These are phyloP conservation scores for Ormyrus thymus DNA, from an alignment of 2,888 invertebrate genomes.

Conservation along the genomic window DNA sequence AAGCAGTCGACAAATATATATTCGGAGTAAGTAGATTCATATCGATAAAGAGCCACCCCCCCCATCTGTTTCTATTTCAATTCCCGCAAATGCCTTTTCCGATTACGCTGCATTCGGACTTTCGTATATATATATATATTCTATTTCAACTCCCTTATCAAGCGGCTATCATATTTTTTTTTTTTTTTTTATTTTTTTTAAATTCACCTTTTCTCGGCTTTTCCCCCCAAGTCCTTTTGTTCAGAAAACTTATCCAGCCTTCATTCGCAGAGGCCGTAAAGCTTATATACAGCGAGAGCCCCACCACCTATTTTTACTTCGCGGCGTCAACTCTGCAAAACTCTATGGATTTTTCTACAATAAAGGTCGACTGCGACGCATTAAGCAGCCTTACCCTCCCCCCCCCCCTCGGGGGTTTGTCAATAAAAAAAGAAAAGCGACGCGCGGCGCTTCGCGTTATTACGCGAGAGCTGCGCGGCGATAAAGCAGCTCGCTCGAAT, in stretches of 20 bases:
- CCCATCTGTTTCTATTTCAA: constrained; percentile 23
- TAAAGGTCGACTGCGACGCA: not conserved
- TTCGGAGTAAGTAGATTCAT: not conserved
- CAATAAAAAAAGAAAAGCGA: too few species aligned
- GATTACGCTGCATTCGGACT: not conserved
- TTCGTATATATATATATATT: not conserved
- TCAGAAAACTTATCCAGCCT: constrained; percentile 8
- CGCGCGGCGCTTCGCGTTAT: too few species aligned
- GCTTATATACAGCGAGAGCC: not conserved
- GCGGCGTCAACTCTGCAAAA: not conserved
- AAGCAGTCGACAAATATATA: not conserved
- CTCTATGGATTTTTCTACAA: not conserved
- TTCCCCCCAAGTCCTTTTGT: not conserved
- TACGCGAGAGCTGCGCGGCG: too few species aligned
- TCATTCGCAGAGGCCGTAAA: not conserved
- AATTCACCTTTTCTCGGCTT: constrained; percentile 26
- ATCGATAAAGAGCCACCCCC: not conserved
- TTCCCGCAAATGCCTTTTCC: constrained; percentile 7
- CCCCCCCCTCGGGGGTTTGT: too few species aligned
- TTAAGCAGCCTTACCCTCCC: too few species aligned
- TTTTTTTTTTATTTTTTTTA: constrained; percentile 32
- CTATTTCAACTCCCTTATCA: constrained; percentile 17
- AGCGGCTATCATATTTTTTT: constrained; percentile 37
- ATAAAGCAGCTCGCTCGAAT: too few species aligned
- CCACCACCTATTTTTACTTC: not conserved